Conservation (phyloP, 2,797 vertebrate species). For the Thaleichthys pacificus region DNA sequence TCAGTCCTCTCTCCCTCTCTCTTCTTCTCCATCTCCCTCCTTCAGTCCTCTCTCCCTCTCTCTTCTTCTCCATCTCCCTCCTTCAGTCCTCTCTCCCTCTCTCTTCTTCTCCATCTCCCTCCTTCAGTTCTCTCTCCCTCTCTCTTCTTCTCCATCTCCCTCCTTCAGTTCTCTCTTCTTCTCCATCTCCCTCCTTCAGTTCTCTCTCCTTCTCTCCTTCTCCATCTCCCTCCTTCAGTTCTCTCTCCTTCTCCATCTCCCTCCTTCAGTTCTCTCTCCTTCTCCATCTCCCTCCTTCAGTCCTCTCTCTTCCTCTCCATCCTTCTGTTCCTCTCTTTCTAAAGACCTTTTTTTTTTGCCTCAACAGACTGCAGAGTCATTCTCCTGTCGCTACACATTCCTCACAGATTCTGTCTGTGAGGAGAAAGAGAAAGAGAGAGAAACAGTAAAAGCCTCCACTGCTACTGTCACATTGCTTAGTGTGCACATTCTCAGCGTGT, state of each 20-base stretch:
- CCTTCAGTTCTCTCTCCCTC: background rate
- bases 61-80: too few species aligned
- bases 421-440: background rate
- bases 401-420: background rate
- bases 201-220: background rate
- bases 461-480: background rate
- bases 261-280: too few species aligned
- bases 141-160: background rate
- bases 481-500: background rate
- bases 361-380: constrained; percentile 1
- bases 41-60: background rate
- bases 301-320: background rate
- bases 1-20: background rate
- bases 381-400: background rate
- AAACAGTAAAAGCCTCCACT: background rate
- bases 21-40: too few species aligned
- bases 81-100: background rate
- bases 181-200: background rate
- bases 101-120: too few species aligned
- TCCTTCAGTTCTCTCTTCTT: background rate
- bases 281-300: background rate
- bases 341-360: constrained; percentile 6
- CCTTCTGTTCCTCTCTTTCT: background rate
- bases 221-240: background rate
- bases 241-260: background rate